phyloP scores from a whole-genome alignment of 2,888 invertebrate species.

The Nemurella pictetii region DNA sequence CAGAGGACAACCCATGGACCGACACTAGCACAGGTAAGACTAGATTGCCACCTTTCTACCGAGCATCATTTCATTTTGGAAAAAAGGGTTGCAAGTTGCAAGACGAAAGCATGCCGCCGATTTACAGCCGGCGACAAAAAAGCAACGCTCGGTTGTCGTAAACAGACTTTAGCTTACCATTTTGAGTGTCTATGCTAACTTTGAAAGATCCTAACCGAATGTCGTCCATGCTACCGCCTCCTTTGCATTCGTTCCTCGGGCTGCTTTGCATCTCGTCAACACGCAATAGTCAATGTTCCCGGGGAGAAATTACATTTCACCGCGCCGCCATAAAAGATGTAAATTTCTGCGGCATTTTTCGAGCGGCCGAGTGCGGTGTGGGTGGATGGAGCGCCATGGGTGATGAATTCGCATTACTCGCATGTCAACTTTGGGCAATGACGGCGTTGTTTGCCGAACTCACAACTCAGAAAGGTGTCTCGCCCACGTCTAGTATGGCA shows the following conservation, averaged over 20 bases:
- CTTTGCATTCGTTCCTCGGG: not conserved
- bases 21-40: no score
- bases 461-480: not conserved
- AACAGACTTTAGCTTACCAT: slow-evolving; percentile 9
- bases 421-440: not conserved
- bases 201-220: not conserved
- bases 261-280: not conserved
- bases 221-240: not conserved
- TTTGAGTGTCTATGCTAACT: slow-evolving; percentile 8
- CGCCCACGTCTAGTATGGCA: not conserved
- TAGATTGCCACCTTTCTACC: not conserved
- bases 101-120: slow-evolving; percentile 9
- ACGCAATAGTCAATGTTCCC: not conserved
- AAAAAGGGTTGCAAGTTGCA: slow-evolving; percentile 12
- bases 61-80: not conserved
- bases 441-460: not conserved
- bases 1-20: not conserved
- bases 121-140: slow-evolving; percentile 1
- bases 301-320: not conserved
- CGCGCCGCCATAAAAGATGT: not conserved
- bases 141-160: not conserved
- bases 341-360: not conserved
- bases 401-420: not conserved
- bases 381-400: not conserved
- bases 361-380: not conserved